phyloP scores from a whole-genome alignment of 1,140 invertebrate genomes.

The Lysiphlebus fabarum region DNA sequence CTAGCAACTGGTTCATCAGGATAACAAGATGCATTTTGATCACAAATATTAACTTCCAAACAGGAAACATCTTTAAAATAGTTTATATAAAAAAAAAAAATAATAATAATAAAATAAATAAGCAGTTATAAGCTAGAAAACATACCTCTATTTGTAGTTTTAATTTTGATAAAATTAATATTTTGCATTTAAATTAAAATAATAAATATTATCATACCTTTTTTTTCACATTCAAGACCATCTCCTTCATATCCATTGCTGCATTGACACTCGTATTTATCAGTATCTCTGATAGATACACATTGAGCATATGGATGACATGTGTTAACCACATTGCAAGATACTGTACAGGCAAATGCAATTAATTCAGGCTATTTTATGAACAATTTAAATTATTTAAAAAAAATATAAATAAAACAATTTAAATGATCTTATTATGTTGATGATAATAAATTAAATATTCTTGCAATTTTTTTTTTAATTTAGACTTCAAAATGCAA shows the following conservation, averaged over 20 bases:
- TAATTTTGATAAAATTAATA: slow-evolving; percentile 13
- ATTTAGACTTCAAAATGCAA: too few species aligned
- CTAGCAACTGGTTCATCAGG: slow-evolving; percentile 63
- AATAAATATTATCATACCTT: slow-evolving; percentile 37
- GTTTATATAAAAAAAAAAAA: slow-evolving; percentile 10
- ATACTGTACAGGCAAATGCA: slow-evolving; percentile 54
- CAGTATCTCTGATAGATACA: slow-evolving; percentile 57
- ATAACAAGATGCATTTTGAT: slow-evolving; percentile 70
- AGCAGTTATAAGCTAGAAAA: neutral
- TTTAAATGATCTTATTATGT: too few species aligned
- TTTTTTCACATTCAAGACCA: slow-evolving; percentile 67
- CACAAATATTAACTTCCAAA: slow-evolving; percentile 67
- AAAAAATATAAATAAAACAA: too few species aligned
- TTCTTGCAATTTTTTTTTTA: too few species aligned
- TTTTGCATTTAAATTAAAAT: neutral
- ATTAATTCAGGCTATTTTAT: slow-evolving; percentile 28
- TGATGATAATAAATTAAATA: too few species aligned
- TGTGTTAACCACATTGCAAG: slow-evolving; percentile 71
- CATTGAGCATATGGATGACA: slow-evolving; percentile 79
- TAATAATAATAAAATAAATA: slow-evolving; percentile 10
- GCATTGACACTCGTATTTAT: slow-evolving; percentile 73
- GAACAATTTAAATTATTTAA: too few species aligned
- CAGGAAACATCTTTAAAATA: slow-evolving; percentile 61
- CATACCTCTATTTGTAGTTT: neutral
- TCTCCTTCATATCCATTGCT: slow-evolving; percentile 76